Base-by-base conservation (phyloP, 2,797 vertebrate species). In the Catostomus latipinnis region DNA sequence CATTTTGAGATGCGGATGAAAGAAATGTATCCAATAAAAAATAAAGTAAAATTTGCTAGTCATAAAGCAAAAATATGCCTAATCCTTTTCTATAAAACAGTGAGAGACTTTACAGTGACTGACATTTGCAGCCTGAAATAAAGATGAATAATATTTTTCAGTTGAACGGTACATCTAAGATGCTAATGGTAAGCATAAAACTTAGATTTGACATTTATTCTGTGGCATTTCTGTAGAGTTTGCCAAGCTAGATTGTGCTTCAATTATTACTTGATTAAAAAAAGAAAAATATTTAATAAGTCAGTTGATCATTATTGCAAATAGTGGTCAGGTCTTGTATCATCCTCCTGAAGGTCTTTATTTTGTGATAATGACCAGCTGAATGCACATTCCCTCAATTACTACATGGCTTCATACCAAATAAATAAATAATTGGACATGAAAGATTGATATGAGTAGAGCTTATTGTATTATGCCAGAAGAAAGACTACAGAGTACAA, bases 171-270 rank as follows among this genome's bases (percentile, higher is more conserved):
- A 14, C 16, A 11, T 52, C 12, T 14, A 34, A 7, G 18, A 71
- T 48, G 77, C 77, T 61, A 5, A 34, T 72, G 60, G 69, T 43
- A 0, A 48, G 60, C 18, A 5, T 9, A n/a, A 57, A 11, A 18
- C 22, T 63, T 65, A 46, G 50, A 34, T 34, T 34, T 71, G 62
- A 65, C 68, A 56, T 65, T 79, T 71, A 50, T 77, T 66, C 46
- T 72, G 45, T 72, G 61, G 77, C 75, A 68, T 77, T 78, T 82
- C 54, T 73, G 12, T 52, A 49, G 13, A 22, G 63, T 61, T 73
- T 78, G 49, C 49, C 76, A 62, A 63, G 49, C 13, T 8, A 52
- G 7, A 45, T 43, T 43, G 66, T 45, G 18, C 50, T 75, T 49
- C 13, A 74, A 53, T 45, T 48, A 65, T 70, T 70, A 57, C 43